These are phyloP conservation scores for Sebastes minor DNA, from an alignment of 2,797 vertebrate genomes.

Conservation along the genomic window DNA sequence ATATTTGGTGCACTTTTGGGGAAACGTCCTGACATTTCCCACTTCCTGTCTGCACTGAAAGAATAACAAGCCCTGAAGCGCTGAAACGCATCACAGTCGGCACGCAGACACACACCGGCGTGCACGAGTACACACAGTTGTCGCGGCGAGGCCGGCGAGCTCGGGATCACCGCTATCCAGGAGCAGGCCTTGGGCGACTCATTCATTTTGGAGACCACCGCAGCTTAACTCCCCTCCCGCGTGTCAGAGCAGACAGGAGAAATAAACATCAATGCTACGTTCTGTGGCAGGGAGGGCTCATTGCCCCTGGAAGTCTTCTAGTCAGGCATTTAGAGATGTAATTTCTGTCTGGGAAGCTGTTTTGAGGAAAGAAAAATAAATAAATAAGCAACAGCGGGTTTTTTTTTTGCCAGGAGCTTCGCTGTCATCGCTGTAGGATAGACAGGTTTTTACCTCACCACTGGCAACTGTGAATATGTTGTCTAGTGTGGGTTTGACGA, in stretches of 20 bases:
- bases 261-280: slow-evolving; percentile 39
- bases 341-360: slow-evolving; percentile 7
- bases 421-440: slow-evolving; percentile 6
- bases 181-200: slow-evolving; percentile 60
- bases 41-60: slow-evolving; percentile 33
- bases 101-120: background rate
- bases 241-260: slow-evolving; percentile 22
- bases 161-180: slow-evolving; percentile 47
- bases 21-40: slow-evolving; percentile 50
- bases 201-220: slow-evolving; percentile 55
- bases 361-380: background rate
- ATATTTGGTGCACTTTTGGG: slow-evolving; percentile 33
- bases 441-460: slow-evolving; percentile 30
- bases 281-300: background rate
- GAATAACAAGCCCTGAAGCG: slow-evolving; percentile 50
- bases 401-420: background rate
- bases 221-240: slow-evolving; percentile 30
- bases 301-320: slow-evolving; percentile 17
- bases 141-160: slow-evolving; percentile 3
- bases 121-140: slow-evolving; percentile 1
- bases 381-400: background rate
- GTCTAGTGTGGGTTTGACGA: slow-evolving; percentile 30
- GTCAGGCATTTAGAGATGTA: slow-evolving; percentile 16
- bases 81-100: slow-evolving; percentile 10
- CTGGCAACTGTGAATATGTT: slow-evolving; percentile 12